Evolutionary conservation across 1,140 invertebrate genomes (phyloP), one percentile per base, ranked within the genome.

Genomic region (Pentalonia nigronervosa): DNA sequence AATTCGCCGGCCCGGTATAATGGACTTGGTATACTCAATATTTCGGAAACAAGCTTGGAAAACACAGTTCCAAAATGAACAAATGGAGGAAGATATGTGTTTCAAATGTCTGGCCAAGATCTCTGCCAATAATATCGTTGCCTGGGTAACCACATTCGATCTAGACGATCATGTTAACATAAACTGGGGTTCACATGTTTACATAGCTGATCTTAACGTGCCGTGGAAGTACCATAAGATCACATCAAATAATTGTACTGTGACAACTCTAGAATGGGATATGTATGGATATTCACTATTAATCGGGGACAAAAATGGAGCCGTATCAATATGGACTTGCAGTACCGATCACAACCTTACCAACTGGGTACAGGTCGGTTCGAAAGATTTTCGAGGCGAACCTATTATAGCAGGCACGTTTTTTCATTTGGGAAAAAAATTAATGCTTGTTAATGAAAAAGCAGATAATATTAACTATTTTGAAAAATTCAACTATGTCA

Each of bases 221-320:
- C 98, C 98, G 3, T 98, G 98, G 97, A 96, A 97, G 94, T 96
- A 96, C 93, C 96, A 97, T 94, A 97, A 97, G 97, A 97, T 95
- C 20, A 94, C 94, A 94, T 96, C 96, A 94, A 95, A 96, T 94
- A 95, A 95, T 56, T 95, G 96, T 41, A 96, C 96, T 92, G 96
- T 98, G 17, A 98, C 97, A 34, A 96, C 97, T 30, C 94, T 98
- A 34, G 97, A 98, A 95, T 98, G 98, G 98, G 98, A 98, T 95
- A 95, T 97, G 53, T 96, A 97, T 94, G 98, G 98, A 17, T 97
- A 97, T 90, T 96, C 97, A 94, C 95, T 99, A 2, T 95, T 98
- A 1, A 95, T 98, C 1, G 97, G 96, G 0, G 98, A 97, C 94
- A 96, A 96, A 84, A 96, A 96, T 84, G 98, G 98, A 6, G 96